Conservation (phyloP, 1,140 invertebrate species). For the Stegodyphus dumicola region DNA sequence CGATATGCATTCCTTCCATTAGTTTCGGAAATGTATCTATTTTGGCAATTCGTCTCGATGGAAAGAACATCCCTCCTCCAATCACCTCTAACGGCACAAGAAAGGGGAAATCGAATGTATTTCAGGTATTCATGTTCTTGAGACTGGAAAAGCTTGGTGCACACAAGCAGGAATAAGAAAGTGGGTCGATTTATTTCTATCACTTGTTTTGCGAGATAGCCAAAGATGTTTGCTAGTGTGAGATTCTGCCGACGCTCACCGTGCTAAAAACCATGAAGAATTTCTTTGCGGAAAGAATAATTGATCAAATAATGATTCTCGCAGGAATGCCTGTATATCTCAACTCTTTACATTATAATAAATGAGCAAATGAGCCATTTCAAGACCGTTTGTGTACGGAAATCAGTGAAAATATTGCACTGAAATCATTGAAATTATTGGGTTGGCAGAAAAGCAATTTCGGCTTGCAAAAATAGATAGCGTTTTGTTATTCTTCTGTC, state of each 20-base stretch:
- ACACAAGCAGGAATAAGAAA: slow-evolving; percentile 11
- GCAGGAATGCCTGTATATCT: not conserved
- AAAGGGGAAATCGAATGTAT: not conserved
- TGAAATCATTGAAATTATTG: not conserved
- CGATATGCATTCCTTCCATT: not conserved
- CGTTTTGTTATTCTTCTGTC: too few species aligned
- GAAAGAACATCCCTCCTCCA: not conserved
- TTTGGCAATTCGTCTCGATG: not conserved
- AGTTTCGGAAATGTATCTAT: not conserved
- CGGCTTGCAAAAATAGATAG: too few species aligned
- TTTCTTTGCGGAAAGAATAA: not conserved
- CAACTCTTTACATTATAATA: slow-evolving; percentile 5
- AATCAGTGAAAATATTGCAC: not conserved
- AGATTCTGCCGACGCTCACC: not conserved
- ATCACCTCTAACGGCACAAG: not conserved
- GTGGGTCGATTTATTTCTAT: slow-evolving; percentile 6
- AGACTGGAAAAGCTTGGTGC: not conserved
- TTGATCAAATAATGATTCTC: not conserved
- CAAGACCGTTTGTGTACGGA: not conserved
- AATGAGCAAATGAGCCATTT: not conserved
- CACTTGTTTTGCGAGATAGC: slow-evolving; percentile 3
- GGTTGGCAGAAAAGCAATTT: too few species aligned
- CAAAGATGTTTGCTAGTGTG: slow-evolving; percentile 2
- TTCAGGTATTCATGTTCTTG: slow-evolving; percentile 6
- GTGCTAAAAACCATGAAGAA: not conserved